Percentiles rank a stretch among this genome's conserved stretches.
Evolutionary conservation across 2,113 vertebrate species (phyloP).

Genomic region (Ariopsis seemanni): DNA sequence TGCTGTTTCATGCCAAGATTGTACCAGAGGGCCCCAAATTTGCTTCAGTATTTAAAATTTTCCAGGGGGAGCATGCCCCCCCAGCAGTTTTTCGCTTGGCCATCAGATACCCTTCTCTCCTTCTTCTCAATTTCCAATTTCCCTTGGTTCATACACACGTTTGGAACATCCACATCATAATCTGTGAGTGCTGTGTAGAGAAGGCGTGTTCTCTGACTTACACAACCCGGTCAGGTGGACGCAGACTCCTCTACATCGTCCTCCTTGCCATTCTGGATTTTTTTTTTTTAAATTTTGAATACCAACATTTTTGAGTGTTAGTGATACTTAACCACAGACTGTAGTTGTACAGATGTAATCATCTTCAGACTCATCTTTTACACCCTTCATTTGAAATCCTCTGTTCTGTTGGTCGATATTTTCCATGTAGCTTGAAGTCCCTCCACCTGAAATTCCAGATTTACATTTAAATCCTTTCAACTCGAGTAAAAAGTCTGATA

Average conservation of each 20-base stretch:
- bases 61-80: too few relatives aligned
- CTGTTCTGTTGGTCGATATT: background rate
- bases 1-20: too few relatives aligned
- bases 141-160: background rate
- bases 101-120: too few relatives aligned
- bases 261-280: background rate
- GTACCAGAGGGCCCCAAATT: too few relatives aligned
- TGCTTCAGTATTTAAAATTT: too few relatives aligned
- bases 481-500: background rate
- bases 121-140: too few relatives aligned
- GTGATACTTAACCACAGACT: slow-evolving; percentile 10
- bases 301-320: too few relatives aligned
- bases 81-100: too few relatives aligned
- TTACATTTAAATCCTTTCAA: background rate
- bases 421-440: background rate
- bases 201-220: background rate
- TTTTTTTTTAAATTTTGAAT: too few relatives aligned
- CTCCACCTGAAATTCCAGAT: background rate
- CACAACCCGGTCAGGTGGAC: background rate
- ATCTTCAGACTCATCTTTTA: slow-evolving; percentile 11
- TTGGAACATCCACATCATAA: background rate
- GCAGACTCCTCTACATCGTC: background rate
- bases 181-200: background rate
- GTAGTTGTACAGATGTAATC: background rate
- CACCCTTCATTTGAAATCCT: background rate